Conservation (phyloP, 2,888 invertebrate species). For the Hemaris fuciformis region DNA sequence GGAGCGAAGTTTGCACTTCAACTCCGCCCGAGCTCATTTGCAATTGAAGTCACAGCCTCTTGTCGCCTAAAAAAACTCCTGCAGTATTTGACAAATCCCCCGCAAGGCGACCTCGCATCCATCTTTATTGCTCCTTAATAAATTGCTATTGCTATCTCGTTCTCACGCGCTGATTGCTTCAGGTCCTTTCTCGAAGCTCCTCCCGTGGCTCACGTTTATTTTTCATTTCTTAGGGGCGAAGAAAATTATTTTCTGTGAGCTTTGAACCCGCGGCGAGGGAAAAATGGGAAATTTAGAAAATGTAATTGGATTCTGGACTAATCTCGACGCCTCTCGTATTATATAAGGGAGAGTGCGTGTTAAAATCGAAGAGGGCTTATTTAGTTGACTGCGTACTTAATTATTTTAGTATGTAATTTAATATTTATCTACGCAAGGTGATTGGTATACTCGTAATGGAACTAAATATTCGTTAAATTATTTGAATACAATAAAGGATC, state of each 20-base stretch:
- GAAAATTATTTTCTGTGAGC: conserved; percentile 79
- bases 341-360: conserved; percentile 61
- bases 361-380: conserved; percentile 51
- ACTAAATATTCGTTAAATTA: too few species aligned
- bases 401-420: conserved; percentile 12
- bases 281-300: conserved; percentile 77
- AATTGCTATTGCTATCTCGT: conserved; percentile 34
- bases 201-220: conserved; percentile 64
- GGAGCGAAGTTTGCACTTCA: conserved; percentile 43
- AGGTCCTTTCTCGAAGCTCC: conserved; percentile 45
- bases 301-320: conserved; percentile 78
- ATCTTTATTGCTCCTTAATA: conserved; percentile 37
- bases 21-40: conserved; percentile 41
- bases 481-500: too few species aligned
- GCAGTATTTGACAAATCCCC: conserved; percentile 60
- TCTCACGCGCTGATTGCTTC: conserved; percentile 38
- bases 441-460: too few species aligned
- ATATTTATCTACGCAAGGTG: background rate
- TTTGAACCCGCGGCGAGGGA: conserved; percentile 74
- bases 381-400: conserved; percentile 9
- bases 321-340: conserved; percentile 70
- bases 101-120: conserved; percentile 40
- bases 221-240: conserved; percentile 76
- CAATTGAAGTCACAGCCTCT: conserved; percentile 36
- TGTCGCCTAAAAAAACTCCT: conserved; percentile 37